Base-by-base conservation (phyloP, 2,113 vertebrate genomes). In the Vidua chalybeata region DNA sequence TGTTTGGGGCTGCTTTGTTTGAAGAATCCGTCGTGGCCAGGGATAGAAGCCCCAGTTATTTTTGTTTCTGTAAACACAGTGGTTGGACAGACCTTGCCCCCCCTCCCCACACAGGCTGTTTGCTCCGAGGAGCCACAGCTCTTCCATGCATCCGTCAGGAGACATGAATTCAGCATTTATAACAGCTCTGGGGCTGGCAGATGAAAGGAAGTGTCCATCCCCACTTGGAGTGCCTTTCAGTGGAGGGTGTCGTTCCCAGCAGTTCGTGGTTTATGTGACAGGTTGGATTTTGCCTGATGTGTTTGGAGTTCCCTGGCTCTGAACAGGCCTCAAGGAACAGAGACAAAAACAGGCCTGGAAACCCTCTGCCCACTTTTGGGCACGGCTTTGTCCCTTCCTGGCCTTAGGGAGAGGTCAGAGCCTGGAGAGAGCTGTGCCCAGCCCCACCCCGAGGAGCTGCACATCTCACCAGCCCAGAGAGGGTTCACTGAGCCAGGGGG, bases 1-100 rank as follows among this genome's bases (percentile, higher is more conserved):
- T 69, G 55, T 69, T 91, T 54, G 48, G 93, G 55, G 63, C 49
- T 2, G 2, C 67, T 94, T 43, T 95, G 89, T 96, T 94, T 95
- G 93, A 63, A 58, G 62, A 71, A 83, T 26, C 64, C 81, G 21
- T 55, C 17, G 15, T 14, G 43, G 83, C 26, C 35, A 15, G 49
- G 73, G 68, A 17, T 3, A 75, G 84, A 27, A 91, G 63, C 54
- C 77, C 54, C 77, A 13, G 76, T n/a, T 89, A 74, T 59, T 81
- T 81, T 35, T 9, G 90, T 82, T 87, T 37, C 2, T 87, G 77
- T 95, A 94, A 95, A 95, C 84, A 81, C 1, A 22, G 33, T 5
- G 39, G 0, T 35, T 7, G 30, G 63, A 41, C 67, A 66, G 59
- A 37, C 56, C 78, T n/a, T 11, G 18, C 31, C 81, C 78, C 7